A percentile compares a stretch with the other conserved stretches of the same genome.
Conservation (phyloP, 2,888 invertebrate genomes). For the Electrophaes corylata region DNA sequence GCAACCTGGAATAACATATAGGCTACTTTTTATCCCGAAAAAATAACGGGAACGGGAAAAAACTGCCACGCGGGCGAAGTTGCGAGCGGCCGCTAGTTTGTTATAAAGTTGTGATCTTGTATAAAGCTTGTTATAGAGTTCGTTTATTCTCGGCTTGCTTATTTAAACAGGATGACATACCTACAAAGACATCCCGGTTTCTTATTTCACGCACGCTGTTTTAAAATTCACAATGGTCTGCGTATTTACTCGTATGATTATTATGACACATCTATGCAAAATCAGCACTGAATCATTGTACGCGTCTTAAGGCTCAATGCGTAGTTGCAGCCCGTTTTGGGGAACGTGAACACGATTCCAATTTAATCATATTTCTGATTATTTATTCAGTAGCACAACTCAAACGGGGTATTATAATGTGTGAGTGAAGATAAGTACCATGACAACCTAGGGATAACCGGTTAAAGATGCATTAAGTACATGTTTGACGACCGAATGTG, state of each 20-base stretch:
- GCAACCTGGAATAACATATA: no score
- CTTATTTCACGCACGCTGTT: slow-evolving; percentile 17
- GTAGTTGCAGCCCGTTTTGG: neutral
- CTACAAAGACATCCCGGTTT: slow-evolving; percentile 4
- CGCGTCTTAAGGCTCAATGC: neutral
- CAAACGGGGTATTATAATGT: slow-evolving; percentile 3
- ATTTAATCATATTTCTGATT: slow-evolving; percentile 7
- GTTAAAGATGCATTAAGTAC: slow-evolving; percentile 6
- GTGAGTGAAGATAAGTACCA: neutral
- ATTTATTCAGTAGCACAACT: slow-evolving; percentile 3
- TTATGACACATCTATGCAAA: slow-evolving; percentile 3
- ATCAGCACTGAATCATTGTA: slow-evolving; percentile 1
- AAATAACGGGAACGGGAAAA: no score
- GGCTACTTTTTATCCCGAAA: no score
- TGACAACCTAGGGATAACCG: neutral
- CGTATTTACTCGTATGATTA: slow-evolving; percentile 1
- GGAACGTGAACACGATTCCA: neutral
- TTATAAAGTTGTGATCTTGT: no score
- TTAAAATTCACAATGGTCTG: neutral
- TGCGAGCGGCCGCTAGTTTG: no score
- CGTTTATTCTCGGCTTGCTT: neutral
- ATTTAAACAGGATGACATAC: neutral
- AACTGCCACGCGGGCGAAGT: no score
- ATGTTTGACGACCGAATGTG: neutral
- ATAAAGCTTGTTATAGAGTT: neutral